phyloP scores from a whole-genome alignment of 2,113 vertebrate genomes.

The Odontophorus gujanensis region DNA sequence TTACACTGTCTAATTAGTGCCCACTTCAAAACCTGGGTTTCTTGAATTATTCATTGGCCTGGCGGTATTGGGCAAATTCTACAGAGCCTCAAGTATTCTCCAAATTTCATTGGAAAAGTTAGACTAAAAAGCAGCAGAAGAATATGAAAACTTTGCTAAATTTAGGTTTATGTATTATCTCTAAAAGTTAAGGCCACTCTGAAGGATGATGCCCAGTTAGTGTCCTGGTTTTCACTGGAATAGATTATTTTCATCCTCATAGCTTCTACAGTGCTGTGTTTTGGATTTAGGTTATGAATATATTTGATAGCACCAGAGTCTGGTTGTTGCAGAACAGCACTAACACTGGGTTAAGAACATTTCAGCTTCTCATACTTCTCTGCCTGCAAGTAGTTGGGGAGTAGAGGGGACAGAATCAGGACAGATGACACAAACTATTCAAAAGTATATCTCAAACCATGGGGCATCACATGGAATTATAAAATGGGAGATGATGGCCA shows the following conservation, averaged over 20 bases:
- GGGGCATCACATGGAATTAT: background rate
- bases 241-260: background rate
- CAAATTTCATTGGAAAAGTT: background rate
- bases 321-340: background rate
- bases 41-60: conserved; percentile 53
- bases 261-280: background rate
- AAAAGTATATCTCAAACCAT: background rate
- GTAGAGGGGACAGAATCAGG: background rate
- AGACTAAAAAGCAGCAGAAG: background rate
- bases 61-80: background rate
- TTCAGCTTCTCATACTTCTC: background rate
- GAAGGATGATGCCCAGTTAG: background rate
- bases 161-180: background rate
- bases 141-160: background rate
- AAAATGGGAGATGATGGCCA: background rate
- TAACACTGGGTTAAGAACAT: background rate
- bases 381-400: background rate
- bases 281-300: background rate
- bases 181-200: background rate
- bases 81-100: background rate
- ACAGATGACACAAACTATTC: background rate
- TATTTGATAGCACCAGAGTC: background rate
- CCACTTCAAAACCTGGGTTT: conserved; percentile 12
- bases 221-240: background rate
- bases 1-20: conserved; percentile 33